phyloP scores from a whole-genome alignment of 1,140 invertebrate species.

The Meloidogyne floridensis region DNA sequence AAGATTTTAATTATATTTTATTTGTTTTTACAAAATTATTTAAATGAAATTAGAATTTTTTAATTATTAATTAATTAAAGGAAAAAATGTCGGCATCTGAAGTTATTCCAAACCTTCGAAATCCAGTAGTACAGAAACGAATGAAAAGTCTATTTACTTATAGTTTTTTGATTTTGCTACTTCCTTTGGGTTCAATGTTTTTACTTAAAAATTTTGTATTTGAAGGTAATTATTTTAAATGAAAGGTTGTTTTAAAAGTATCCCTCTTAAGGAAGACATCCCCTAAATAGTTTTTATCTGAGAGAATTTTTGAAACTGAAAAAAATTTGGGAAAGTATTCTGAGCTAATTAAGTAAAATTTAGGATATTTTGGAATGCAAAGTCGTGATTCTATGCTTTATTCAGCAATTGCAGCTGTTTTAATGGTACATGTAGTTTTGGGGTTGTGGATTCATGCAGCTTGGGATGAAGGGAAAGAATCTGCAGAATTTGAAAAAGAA shows the following conservation, averaged over 20 bases:
- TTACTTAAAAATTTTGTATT: constrained; percentile 46
- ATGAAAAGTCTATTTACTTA: constrained; percentile 45
- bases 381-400: constrained; percentile 48
- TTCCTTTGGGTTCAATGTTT: constrained; percentile 53
- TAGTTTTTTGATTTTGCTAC: constrained; percentile 43
- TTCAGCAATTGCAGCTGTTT: constrained; percentile 45
- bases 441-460: constrained; percentile 44
- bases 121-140: constrained; percentile 35
- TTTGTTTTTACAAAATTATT: constrained; percentile 2
- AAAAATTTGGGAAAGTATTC: no score
- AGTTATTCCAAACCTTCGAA: constrained; percentile 43
- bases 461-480: constrained; percentile 35
- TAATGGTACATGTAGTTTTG: constrained; percentile 50
- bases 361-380: constrained; percentile 45
- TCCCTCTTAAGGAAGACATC: no score
- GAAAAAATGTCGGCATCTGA: constrained; percentile 22
- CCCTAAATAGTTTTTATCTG: no score
- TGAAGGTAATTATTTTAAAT: constrained; percentile 32
- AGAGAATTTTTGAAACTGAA: no score
- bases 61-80: background rate
- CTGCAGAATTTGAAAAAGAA: constrained; percentile 24
- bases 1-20: background rate
- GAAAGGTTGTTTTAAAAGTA: no score
- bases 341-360: background rate
- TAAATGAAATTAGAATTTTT: background rate